Evolutionary conservation across 64 coral and sea anemone species (phyloP).

Genomic region (Trachythela sp.): DNA sequence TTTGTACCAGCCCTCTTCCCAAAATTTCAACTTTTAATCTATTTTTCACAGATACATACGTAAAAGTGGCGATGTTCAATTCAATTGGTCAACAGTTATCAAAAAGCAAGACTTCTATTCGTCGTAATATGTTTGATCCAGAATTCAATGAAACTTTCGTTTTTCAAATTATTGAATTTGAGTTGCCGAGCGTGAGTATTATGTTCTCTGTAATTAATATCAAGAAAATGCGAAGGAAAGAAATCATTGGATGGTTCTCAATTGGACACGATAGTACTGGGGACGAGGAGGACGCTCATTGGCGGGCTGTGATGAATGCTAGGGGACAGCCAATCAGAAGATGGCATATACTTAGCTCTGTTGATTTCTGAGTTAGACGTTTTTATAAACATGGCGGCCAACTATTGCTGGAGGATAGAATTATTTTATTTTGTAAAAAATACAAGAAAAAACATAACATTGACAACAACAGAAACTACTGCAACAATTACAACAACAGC

Average conservation of each 20-base stretch:
- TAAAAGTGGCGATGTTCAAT: constrained; percentile 98
- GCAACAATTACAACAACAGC: not conserved
- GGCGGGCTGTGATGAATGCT: constrained; percentile 89
- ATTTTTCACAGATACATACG: constrained; percentile 80
- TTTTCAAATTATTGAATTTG: constrained; percentile 99
- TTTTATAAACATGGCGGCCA: not conserved
- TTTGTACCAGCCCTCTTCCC: no score
- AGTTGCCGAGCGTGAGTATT: constrained; percentile 93
- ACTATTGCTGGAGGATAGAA: not conserved
- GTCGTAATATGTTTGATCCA: constrained; percentile 96
- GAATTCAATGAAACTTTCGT: constrained; percentile 99
- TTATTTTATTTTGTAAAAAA: not conserved
- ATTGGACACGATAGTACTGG: constrained; percentile 96
- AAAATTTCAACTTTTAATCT: not conserved
- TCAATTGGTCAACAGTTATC: constrained; percentile 98
- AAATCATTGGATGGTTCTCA: constrained; percentile 98
- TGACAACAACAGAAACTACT: not conserved
- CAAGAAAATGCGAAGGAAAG: constrained; percentile 98
- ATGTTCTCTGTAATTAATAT: constrained; percentile 99
- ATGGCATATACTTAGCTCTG: constrained; percentile 96
- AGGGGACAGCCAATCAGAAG: constrained; percentile 72
- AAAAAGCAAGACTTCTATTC: constrained; percentile 97
- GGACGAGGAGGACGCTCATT: constrained; percentile 88
- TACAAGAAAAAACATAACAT: not conserved
- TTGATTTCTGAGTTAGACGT: constrained; percentile 59